phyloP scores from a whole-genome alignment of 1,140 invertebrate genomes.

The Musca vetustissima region DNA sequence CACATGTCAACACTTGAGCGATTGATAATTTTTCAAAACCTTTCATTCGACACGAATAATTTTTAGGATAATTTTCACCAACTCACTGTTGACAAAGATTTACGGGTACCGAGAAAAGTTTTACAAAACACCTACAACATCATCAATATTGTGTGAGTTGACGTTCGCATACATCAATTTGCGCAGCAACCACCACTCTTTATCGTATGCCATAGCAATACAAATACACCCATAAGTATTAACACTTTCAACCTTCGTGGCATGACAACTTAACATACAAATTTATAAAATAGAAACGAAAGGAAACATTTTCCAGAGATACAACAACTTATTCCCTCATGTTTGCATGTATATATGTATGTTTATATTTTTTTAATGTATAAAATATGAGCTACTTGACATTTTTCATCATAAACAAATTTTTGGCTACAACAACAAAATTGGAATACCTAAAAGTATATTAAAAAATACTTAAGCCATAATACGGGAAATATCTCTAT shows the following conservation, averaged over 20 bases:
- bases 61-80: conserved; percentile 12
- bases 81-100: conserved; percentile 19
- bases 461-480: conserved; percentile 10
- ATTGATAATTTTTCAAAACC: conserved; percentile 3
- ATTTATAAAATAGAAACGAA: conserved; percentile 3
- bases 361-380: not conserved
- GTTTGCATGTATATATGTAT: too few relatives aligned
- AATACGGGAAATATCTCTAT: not conserved
- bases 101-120: conserved; percentile 4
- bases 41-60: not conserved
- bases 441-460: not conserved
- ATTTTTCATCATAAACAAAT: conserved; percentile 14
- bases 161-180: not conserved
- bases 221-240: too few relatives aligned
- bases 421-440: not conserved
- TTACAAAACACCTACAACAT: not conserved
- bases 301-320: not conserved
- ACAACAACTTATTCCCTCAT: too few relatives aligned
- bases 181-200: not conserved
- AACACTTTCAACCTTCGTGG: not conserved
- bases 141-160: not conserved
- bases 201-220: too few relatives aligned
- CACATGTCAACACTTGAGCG: conserved; percentile 8
- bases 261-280: conserved; percentile 10
- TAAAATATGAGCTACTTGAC: conserved; percentile 15